Evolutionary conservation across 2,888 invertebrate species (phyloP).

Genomic region (Coenonympha arcania): DNA sequence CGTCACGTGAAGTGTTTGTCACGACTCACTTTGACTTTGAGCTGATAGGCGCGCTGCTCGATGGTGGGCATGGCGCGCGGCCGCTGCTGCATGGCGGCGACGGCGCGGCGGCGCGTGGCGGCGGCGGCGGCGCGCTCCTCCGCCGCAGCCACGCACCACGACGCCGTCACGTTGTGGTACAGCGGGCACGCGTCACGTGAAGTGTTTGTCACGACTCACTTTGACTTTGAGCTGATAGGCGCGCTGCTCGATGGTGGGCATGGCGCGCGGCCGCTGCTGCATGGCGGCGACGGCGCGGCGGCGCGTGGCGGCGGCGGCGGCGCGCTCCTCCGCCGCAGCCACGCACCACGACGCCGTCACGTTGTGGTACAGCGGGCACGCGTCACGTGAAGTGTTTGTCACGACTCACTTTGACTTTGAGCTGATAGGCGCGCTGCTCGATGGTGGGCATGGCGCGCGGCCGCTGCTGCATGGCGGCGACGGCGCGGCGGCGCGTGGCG

Average conservation of each 20-base stretch:
- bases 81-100: too few species aligned
- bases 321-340: slow-evolving; percentile 76
- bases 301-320: slow-evolving; percentile 75
- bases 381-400: slow-evolving; percentile 95
- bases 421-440: slow-evolving; percentile 78
- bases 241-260: slow-evolving; percentile 78
- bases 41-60: too few species aligned
- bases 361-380: slow-evolving; percentile 91
- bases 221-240: slow-evolving; percentile 66
- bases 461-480: slow-evolving; percentile 46
- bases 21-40: too few species aligned
- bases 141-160: slow-evolving; percentile 77
- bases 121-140: too few species aligned
- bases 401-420: slow-evolving; percentile 44
- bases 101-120: too few species aligned
- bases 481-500: slow-evolving; percentile 70
- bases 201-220: too few species aligned
- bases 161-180: slow-evolving; percentile 78
- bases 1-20: too few species aligned
- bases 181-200: slow-evolving; percentile 92
- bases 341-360: slow-evolving; percentile 75
- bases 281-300: slow-evolving; percentile 60
- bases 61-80: too few species aligned
- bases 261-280: slow-evolving; percentile 53
- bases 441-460: slow-evolving; percentile 70